Evolutionary conservation across 2,113 vertebrate genomes (phyloP).

Genomic region (Tenrec ecaudatus): DNA sequence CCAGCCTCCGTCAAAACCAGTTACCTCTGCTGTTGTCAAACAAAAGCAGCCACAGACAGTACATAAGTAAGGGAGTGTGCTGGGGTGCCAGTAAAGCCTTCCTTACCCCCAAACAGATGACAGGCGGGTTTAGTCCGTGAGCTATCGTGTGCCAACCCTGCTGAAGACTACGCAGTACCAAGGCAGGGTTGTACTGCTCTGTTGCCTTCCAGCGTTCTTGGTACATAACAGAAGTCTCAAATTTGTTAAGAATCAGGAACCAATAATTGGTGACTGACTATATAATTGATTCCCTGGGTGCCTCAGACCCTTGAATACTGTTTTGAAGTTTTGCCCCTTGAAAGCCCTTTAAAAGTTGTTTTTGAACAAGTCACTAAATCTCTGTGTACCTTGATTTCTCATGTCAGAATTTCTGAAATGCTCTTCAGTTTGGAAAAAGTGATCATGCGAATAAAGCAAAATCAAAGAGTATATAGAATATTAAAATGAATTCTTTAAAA

Average conservation of each 20-base stretch:
- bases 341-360: background rate
- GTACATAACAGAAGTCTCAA: background rate
- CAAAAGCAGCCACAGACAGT: background rate
- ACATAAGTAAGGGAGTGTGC: background rate
- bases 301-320: background rate
- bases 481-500: slow-evolving; percentile 55
- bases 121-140: background rate
- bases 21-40: background rate
- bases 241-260: background rate
- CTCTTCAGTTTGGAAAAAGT: slow-evolving; percentile 1
- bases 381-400: slow-evolving; percentile 37
- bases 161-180: no score
- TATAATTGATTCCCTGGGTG: background rate
- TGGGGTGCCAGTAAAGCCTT: slow-evolving; percentile 8
- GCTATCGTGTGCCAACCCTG: background rate
- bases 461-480: slow-evolving; percentile 27
- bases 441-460: slow-evolving; percentile 51
- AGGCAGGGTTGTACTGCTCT: no score
- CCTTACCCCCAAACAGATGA: slow-evolving; percentile 2
- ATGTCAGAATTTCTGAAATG: slow-evolving; percentile 46
- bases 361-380: background rate
- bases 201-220: background rate
- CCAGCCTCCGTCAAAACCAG: background rate
- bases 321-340: background rate
- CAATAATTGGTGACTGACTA: background rate